Percentiles rank a stretch among this genome's conserved stretches.
Evolutionary conservation across 1,140 invertebrate species (phyloP).

Genomic region (Parasteatoda tepidariorum): DNA sequence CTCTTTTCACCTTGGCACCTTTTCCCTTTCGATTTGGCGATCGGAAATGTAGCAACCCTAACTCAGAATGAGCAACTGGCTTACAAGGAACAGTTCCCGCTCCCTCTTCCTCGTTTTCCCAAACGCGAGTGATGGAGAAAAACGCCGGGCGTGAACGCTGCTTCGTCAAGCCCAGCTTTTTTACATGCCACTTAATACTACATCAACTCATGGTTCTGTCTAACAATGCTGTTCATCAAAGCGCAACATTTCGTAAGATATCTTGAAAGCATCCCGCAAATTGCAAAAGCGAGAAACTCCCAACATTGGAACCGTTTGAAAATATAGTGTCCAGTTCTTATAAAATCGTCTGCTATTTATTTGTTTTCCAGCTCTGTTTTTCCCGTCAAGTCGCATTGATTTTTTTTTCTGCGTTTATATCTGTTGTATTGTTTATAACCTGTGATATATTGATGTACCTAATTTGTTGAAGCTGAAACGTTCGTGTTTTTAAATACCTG

Average conservation of each 20-base stretch:
- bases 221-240: not conserved
- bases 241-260: not conserved
- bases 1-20: not conserved
- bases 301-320: too few species aligned
- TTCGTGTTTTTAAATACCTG: too few species aligned
- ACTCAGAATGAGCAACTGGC: not conserved
- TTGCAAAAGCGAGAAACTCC: not conserved
- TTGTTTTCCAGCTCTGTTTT: not conserved
- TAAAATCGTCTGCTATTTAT: too few species aligned
- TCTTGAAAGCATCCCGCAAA: not conserved
- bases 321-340: slow-evolving; percentile 17
- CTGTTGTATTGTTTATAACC: not conserved
- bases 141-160: not conserved
- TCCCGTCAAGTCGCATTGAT: not conserved
- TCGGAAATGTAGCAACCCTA: slow-evolving; percentile 25
- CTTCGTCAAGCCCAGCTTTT: not conserved
- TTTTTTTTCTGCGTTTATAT: not conserved
- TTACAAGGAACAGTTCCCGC: not conserved
- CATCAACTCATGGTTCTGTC: not conserved
- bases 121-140: slow-evolving; percentile 37
- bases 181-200: not conserved
- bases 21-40: not conserved
- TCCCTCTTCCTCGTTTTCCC: not conserved
- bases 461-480: too few species aligned
- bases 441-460: not conserved